Conservation (phyloP, 2,888 invertebrate species). For the Laspeyria flexula region DNA sequence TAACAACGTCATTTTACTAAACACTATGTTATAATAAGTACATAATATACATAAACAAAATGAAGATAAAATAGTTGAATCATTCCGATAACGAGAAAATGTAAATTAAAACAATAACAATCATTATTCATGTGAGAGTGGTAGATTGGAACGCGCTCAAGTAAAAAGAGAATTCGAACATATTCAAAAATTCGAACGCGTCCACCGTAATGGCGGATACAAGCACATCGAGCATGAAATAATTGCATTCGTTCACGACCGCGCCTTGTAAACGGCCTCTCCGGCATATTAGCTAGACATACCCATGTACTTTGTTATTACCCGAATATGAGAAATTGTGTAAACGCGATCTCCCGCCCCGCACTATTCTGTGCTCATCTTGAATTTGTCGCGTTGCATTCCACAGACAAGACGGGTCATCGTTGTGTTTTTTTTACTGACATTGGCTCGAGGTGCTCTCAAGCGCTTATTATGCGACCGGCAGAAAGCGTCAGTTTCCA, state of each 20-base stretch:
- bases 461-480: conserved; percentile 64
- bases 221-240: conserved; percentile 74
- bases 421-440: conserved; percentile 61
- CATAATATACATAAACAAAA: neutral
- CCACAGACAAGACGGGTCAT: conserved; percentile 71
- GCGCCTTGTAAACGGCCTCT: conserved; percentile 74
- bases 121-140: conserved; percentile 11
- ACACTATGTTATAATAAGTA: conserved; percentile 41
- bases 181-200: conserved; percentile 55
- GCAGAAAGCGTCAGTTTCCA: conserved; percentile 56
- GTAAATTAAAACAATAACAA: conserved; percentile 29
- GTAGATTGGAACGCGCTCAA: conserved; percentile 10
- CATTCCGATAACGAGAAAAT: conserved; percentile 30
- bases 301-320: conserved; percentile 68
- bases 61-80: conserved; percentile 30
- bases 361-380: conserved; percentile 61
- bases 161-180: conserved; percentile 29
- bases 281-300: conserved; percentile 60
- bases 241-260: conserved; percentile 75
- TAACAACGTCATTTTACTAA: conserved; percentile 45
- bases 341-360: conserved; percentile 48
- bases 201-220: conserved; percentile 72
- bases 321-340: conserved; percentile 65
- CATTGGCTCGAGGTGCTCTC: conserved; percentile 59
- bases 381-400: conserved; percentile 74